Conservation (phyloP, 2,888 invertebrate genomes). For the Listrodromus nycthemerus region DNA sequence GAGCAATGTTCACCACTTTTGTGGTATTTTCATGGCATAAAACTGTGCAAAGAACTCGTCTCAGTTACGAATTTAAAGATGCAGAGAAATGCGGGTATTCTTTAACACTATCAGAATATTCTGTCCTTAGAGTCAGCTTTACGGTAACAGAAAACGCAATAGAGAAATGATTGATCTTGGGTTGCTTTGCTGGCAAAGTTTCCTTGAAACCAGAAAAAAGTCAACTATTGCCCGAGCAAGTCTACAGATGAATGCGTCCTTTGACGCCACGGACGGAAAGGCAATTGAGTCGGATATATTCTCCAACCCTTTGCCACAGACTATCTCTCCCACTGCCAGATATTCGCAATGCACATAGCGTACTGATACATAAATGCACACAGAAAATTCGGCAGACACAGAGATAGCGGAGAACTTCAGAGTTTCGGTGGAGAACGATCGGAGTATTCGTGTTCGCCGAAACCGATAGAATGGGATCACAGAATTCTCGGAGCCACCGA, state of each 20-base stretch:
- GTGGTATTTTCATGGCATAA: not conserved
- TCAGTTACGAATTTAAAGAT: not conserved
- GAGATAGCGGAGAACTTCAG: slow-evolving; percentile 64
- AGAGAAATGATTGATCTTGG: not conserved
- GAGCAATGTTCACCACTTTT: not conserved
- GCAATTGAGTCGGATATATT: slow-evolving; percentile 41
- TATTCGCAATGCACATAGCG: slow-evolving; percentile 43
- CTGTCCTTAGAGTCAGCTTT: not conserved
- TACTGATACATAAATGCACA: slow-evolving; percentile 64
- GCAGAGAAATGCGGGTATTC: not conserved
- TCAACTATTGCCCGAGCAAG: not conserved
- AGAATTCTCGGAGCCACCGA: slow-evolving; percentile 63
- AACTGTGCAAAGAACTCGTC: not conserved
- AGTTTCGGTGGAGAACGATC: slow-evolving; percentile 38
- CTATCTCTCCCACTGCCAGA: slow-evolving; percentile 42
- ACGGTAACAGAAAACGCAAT: not conserved
- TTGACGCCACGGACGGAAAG: slow-evolving; percentile 30
- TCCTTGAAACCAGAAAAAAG: slow-evolving; percentile 8
- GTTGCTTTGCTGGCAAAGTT: slow-evolving; percentile 7
- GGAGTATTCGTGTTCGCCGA: slow-evolving; percentile 32
- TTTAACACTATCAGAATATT: not conserved
- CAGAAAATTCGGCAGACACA: slow-evolving; percentile 60
- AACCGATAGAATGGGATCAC: slow-evolving; percentile 55
- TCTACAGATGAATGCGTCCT: slow-evolving; percentile 6
- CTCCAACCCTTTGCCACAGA: slow-evolving; percentile 33